Conservation (phyloP, 2,113 vertebrate species). For the Pelvicachromis taeniatus region DNA sequence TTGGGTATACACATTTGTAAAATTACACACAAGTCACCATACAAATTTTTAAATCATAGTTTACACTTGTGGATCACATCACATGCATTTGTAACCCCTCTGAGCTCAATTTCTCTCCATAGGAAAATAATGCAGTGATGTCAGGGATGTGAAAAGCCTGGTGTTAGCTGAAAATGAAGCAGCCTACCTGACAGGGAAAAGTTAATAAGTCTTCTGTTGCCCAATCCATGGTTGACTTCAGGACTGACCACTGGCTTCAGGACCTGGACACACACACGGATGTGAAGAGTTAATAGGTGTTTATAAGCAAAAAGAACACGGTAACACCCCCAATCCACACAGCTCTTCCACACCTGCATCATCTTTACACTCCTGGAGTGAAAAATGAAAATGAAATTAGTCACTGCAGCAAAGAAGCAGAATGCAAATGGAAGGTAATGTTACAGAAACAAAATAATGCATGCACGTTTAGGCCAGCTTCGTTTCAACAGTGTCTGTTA, state of each 20-base stretch:
- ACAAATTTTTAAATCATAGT: background rate
- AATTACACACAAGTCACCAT: background rate
- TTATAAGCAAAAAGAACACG: conserved; percentile 26
- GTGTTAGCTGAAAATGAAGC: background rate
- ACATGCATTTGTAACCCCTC: too few species aligned
- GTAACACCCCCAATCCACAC: background rate
- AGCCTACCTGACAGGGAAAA: conserved; percentile 90
- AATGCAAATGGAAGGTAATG: background rate
- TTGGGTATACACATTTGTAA: background rate
- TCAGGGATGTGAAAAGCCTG: background rate
- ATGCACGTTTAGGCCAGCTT: background rate
- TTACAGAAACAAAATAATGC: background rate
- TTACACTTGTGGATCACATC: too few species aligned
- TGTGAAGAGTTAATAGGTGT: background rate
- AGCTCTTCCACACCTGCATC: background rate
- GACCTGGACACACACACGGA: conserved; percentile 73
- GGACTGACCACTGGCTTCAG: conserved; percentile 86
- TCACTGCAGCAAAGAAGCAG: background rate
- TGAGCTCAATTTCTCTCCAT: too few species aligned
- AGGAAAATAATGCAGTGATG: too few species aligned
- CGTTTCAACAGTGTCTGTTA: background rate
- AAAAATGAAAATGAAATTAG: conserved; percentile 1
- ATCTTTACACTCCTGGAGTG: background rate
- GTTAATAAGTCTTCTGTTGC: conserved; percentile 90
- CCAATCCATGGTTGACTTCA: conserved; percentile 80